These are phyloP conservation scores for Cephus runcator DNA, from an alignment of 2,888 invertebrate genomes.

Conservation along the genomic window DNA sequence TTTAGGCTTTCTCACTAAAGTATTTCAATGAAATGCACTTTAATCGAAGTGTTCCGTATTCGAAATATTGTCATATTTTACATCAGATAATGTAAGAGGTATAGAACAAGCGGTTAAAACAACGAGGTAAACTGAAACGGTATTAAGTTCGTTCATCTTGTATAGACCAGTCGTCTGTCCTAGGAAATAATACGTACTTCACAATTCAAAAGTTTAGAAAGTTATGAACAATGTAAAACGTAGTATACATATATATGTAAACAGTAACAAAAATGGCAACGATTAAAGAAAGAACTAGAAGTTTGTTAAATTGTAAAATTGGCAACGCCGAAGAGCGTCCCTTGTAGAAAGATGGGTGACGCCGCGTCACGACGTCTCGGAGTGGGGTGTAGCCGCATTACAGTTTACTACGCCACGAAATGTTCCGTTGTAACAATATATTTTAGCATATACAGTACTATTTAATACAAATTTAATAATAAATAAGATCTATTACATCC, in stretches of 20 bases:
- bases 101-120: too few relatives aligned
- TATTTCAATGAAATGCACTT: not conserved
- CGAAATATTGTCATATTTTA: not conserved
- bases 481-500: not conserved
- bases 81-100: not conserved
- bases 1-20: not conserved
- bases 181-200: not conserved
- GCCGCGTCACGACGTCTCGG: slow-evolving; percentile 24
- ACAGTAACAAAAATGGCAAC: not conserved
- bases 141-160: not conserved
- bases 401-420: slow-evolving; percentile 24
- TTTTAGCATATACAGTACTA: not conserved
- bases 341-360: slow-evolving; percentile 26
- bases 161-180: not conserved
- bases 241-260: not conserved
- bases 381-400: slow-evolving; percentile 25
- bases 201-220: not conserved
- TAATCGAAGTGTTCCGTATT: not conserved
- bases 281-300: not conserved
- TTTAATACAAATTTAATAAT: not conserved
- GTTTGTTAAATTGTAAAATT: slow-evolving; percentile 14
- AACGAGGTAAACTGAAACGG: not conserved
- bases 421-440: not conserved
- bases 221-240: not conserved
- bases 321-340: slow-evolving; percentile 30